Evolutionary conservation across 2,113 vertebrate genomes (phyloP), one percentile per base, ranked within the genome.

Genomic region (Labeo catla): DNA sequence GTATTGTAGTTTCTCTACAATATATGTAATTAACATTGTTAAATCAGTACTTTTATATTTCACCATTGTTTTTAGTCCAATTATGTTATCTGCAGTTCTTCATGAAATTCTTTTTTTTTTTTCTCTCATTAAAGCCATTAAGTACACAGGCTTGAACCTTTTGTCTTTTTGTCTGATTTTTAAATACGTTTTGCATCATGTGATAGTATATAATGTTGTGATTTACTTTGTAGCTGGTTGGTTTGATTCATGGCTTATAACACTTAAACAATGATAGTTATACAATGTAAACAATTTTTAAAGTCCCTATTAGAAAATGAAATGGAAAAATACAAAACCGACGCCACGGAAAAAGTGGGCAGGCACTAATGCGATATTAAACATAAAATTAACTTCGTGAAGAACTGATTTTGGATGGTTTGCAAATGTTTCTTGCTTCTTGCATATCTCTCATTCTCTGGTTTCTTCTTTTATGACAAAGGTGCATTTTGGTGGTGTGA

Each of bases 401-500:
- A 84, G 16, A 83, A 13, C 54, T 72, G 65, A 72, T 81, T 73
- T 86, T 74, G 52, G 82, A 73, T 43, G n/a, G 23, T 28, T 61
- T 61, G 19, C 34, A 0, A 34, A 79, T 70, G 61, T 10, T 47
- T n/a, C 63, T 16, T 19, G 57, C 2, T 7, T 12, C 47, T 59
- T 10, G 11, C 21, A 15, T 68, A 5, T 80, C 49, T 50, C 39
- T 76, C 45, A 54, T n/a, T 13, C 19, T 23, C 63, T 23, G 21
- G 68, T 8, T 54, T 45, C 59, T 57, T 21, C 15, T 49, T 23
- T 45, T 21, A 23, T 87, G 86, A 90, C 90, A 88, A 91, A 92
- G 86, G 61, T 89, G 72, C 76, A 78, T 78, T 39, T 91, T 90
- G 91, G 86, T 80, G 84, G 12, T 74, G 82, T 65, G 81, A 86